Evolutionary conservation across 2,888 invertebrate species (phyloP), one percentile per base, ranked within the genome.

Genomic region (Conus canariensis): DNA sequence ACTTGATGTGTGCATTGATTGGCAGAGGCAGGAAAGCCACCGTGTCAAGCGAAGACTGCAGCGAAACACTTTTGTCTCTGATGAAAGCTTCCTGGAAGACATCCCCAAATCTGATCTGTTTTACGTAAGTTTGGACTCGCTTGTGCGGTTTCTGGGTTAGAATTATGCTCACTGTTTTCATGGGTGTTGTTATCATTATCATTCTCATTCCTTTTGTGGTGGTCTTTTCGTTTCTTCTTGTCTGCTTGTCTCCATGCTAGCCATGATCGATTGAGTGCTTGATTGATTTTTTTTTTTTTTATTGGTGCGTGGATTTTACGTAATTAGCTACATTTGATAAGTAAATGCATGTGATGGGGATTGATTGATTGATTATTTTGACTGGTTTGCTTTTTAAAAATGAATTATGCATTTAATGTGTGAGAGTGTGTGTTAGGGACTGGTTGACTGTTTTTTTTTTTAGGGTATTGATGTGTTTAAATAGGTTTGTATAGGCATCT

Each of bases 51-150:
- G 91, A 85, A 90, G 92, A 59, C 64, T 93, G 58, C 91, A 92
- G 58, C 91, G 91, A 30, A 91, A 94, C 59, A 91, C 90, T 12
- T 83, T 94, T 12, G 92, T 90, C 64, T 93, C 93, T 89, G 91
- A 94, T 91, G 92, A 92, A 64, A 88, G 89, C 60, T 93, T 92
- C 88, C 88, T 85, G 93, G 45, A 92, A 90, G 85, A 90, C 87
- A 89, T 95, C 10, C 93, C 94, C 14, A 95, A 94, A 90, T 93
- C 95, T 87, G 94, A 95, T 90, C 88, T 93, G 1, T 94, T 94
- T 58, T 92, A 94, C 92, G 95, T 95, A 93, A 91, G 92, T 87
- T 22, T 80, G 80, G 30, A 25, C 30, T 77, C 30, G 22, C n/a
- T 19, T 74, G 70, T 2, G 70, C 22, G 3, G 8, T 74, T 74